phyloP scores from a whole-genome alignment of 2,113 vertebrate genomes.

The Lampris megalopsis region DNA sequence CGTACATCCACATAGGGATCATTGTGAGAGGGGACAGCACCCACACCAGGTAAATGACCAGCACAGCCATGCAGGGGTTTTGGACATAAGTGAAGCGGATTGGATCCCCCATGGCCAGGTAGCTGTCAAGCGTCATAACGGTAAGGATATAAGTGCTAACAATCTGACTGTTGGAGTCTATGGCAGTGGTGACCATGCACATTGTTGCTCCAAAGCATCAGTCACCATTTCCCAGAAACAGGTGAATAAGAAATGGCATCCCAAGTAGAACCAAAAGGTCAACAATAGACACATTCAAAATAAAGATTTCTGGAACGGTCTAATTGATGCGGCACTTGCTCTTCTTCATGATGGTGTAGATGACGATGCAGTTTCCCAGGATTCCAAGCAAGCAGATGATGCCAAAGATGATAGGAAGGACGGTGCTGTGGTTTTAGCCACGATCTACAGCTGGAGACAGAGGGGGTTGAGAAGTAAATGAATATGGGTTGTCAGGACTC shows the following conservation, averaged over 20 bases:
- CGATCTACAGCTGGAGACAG: conserved; percentile 60
- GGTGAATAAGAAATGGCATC: conserved; percentile 91
- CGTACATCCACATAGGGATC: conserved; percentile 88
- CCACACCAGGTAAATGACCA: conserved; percentile 85
- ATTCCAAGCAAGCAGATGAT: conserved; percentile 89
- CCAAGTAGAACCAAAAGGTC: conserved; percentile 88
- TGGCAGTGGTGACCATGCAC: conserved; percentile 86
- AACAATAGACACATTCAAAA: conserved; percentile 87
- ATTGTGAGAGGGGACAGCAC: conserved; percentile 85
- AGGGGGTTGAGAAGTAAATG: conserved; percentile 9
- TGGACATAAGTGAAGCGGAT: conserved; percentile 86
- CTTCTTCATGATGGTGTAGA: conserved; percentile 88
- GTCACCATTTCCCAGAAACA: conserved; percentile 86
- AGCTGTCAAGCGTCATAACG: conserved; percentile 88
- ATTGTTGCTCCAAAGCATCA: conserved; percentile 87
- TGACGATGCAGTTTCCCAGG: conserved; percentile 86
- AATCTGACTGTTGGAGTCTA: conserved; percentile 90
- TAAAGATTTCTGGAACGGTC: conserved; percentile 89
- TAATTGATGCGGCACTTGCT: conserved; percentile 84
- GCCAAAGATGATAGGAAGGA: conserved; percentile 87
- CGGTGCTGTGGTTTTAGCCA: conserved; percentile 72
- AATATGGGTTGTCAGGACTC: not conserved
- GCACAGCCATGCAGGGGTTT: conserved; percentile 79
- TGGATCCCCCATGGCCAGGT: conserved; percentile 88
- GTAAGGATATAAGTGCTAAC: conserved; percentile 91